Evolutionary conservation across 2,797 vertebrate genomes (phyloP).

Genomic region (Psittacula echo): DNA sequence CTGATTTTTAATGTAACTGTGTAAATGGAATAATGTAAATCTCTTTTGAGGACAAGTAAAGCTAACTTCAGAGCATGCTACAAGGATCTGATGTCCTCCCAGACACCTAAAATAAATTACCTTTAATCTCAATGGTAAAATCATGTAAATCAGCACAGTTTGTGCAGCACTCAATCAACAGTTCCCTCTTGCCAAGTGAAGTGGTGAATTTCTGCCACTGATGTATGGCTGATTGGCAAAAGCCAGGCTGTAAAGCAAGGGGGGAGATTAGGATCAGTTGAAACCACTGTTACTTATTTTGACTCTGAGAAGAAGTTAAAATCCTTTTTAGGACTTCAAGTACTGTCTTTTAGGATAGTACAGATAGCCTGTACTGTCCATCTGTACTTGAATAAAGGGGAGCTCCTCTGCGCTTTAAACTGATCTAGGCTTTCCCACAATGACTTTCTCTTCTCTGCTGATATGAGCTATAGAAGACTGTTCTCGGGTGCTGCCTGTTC

Average conservation of each 20-base stretch:
- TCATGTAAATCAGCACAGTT: conserved; percentile 39
- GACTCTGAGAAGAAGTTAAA: not conserved
- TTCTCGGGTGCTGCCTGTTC: not conserved
- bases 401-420: not conserved
- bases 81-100: not conserved
- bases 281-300: not conserved
- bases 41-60: conserved; percentile 32
- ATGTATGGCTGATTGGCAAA: not conserved
- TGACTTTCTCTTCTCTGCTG: not conserved
- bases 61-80: conserved; percentile 21
- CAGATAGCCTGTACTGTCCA: not conserved
- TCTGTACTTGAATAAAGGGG: not conserved
- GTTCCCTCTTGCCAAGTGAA: not conserved
- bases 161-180: conserved; percentile 28
- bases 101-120: conserved; percentile 32
- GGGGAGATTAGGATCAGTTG: not conserved
- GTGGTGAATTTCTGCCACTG: not conserved
- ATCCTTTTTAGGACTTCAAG: not conserved
- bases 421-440: not conserved
- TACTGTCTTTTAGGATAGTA: not conserved
- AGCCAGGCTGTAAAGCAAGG: not conserved
- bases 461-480: not conserved
- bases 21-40: conserved; percentile 52
- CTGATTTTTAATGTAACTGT: conserved; percentile 41
- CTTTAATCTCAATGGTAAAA: conserved; percentile 3